These are phyloP conservation scores for Acanthopleura granulata DNA, from an alignment of 2,888 invertebrate species.

Conservation along the genomic window DNA sequence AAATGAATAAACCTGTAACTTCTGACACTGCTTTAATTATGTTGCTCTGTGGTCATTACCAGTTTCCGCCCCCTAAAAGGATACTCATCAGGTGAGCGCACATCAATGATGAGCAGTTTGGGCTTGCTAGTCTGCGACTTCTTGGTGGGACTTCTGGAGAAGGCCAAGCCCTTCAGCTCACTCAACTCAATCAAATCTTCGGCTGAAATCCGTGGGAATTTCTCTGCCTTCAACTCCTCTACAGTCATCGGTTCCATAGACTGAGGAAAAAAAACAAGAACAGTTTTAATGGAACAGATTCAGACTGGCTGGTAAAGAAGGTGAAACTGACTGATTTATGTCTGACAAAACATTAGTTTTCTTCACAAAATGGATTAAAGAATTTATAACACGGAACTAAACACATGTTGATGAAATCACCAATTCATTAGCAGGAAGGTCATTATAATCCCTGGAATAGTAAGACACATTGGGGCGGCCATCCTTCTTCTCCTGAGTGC, in stretches of 20 bases:
- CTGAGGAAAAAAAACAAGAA: slow-evolving; percentile 68
- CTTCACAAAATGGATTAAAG: too few species aligned
- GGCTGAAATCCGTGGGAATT: slow-evolving; percentile 86
- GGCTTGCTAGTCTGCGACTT: slow-evolving; percentile 60
- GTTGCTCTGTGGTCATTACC: too few species aligned
- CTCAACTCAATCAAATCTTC: slow-evolving; percentile 85
- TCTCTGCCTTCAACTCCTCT: slow-evolving; percentile 80
- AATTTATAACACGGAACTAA: too few species aligned
- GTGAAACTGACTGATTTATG: too few species aligned
- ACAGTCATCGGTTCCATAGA: slow-evolving; percentile 80
- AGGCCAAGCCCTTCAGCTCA: slow-evolving; percentile 68
- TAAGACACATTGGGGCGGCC: slow-evolving; percentile 56
- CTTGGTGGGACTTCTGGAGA: slow-evolving; percentile 61
- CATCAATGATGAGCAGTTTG: slow-evolving; percentile 78
- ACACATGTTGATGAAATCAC: slow-evolving; percentile 33
- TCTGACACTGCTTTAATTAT: too few species aligned
- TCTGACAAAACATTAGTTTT: too few species aligned
- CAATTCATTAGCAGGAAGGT: slow-evolving; percentile 57
- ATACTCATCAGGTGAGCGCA: slow-evolving; percentile 78
- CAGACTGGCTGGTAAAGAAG: too few species aligned
- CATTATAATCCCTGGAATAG: slow-evolving; percentile 62
- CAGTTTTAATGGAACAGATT: neutral
- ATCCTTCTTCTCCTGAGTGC: slow-evolving; percentile 29
- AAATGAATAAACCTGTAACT: too few species aligned
- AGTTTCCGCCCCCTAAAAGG: slow-evolving; percentile 67